These are phyloP conservation scores for Theonella swinhoei DNA, from an alignment of 37 sponge, comb jelly and placozoan species.

Conservation along the genomic window DNA sequence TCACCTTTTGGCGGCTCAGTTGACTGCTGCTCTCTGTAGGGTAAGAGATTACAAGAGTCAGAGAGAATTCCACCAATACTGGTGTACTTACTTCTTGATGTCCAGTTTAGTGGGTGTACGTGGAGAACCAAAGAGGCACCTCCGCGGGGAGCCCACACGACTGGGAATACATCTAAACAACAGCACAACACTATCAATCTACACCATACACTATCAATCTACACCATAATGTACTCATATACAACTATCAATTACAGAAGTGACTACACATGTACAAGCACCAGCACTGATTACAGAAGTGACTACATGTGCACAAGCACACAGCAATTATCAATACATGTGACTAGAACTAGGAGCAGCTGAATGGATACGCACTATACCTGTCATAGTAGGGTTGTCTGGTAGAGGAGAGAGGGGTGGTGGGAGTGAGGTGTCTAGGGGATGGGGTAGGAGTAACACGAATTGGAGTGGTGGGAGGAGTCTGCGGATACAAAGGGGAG, in stretches of 20 bases:
- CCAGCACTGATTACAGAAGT: too few species aligned
- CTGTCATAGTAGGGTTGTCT: background rate
- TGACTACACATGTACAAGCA: too few species aligned
- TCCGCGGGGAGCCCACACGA: conserved; percentile 28
- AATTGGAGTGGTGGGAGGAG: background rate
- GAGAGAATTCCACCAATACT: background rate
- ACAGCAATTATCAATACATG: too few species aligned
- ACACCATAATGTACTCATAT: too few species aligned
- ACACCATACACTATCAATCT: background rate
- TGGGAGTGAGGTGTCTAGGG: background rate
- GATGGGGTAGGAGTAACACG: background rate
- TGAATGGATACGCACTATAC: too few species aligned
- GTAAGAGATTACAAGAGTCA: background rate
- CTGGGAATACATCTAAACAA: conserved; percentile 73
- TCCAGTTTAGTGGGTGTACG: background rate
- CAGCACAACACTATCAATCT: background rate
- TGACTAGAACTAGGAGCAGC: too few species aligned
- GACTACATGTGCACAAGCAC: too few species aligned
- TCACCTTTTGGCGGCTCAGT: conserved; percentile 32
- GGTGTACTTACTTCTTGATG: background rate
- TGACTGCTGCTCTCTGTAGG: background rate
- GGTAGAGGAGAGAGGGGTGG: conserved; percentile 8
- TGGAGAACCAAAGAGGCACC: conserved; percentile 50
- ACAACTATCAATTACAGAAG: background rate
- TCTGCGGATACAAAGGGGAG: background rate